These are phyloP conservation scores for Zaprionus obscuricornis DNA, from an alignment of 2,888 invertebrate species.

Conservation along the genomic window DNA sequence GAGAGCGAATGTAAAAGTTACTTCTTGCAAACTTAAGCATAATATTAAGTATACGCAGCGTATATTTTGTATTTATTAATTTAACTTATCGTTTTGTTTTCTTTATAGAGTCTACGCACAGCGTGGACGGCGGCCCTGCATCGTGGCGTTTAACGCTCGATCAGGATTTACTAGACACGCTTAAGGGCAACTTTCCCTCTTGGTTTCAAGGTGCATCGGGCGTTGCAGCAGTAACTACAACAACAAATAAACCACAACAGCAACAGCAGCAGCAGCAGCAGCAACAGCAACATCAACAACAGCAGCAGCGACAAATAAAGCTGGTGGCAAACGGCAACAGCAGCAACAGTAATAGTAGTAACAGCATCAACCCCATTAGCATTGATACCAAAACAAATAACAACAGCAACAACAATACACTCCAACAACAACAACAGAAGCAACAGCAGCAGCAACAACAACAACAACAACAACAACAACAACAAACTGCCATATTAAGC, in stretches of 20 bases:
- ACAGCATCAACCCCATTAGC: conserved; percentile 62
- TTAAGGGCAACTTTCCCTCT: conserved; percentile 96
- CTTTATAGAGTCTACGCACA: conserved; percentile 89
- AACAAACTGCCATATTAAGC: conserved; percentile 57
- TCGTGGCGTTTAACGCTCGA: conserved; percentile 97
- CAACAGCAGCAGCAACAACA: conserved; percentile 36
- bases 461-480: conserved; percentile 39
- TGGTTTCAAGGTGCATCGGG: conserved; percentile 88
- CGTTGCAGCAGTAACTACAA: conserved; percentile 37
- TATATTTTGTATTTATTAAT: neutral
- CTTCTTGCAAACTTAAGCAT: neutral
- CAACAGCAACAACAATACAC: conserved; percentile 69
- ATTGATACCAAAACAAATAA: conserved; percentile 59
- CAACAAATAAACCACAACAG: conserved; percentile 21
- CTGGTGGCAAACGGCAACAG: conserved; percentile 30
- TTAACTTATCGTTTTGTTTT: conserved; percentile 24
- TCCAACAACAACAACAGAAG: conserved; percentile 65
- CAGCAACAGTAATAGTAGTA: conserved; percentile 48
- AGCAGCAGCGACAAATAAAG: no score
- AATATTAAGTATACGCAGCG: conserved; percentile 4
- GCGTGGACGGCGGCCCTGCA: conserved; percentile 90
- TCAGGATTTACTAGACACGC: conserved; percentile 95
- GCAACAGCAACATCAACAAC: conserved; percentile 19
- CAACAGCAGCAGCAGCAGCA: conserved; percentile 21
- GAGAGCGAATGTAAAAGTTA: neutral